Base-by-base conservation (phyloP, 2,888 invertebrate genomes). In the Siphonodentalium dalli region DNA sequence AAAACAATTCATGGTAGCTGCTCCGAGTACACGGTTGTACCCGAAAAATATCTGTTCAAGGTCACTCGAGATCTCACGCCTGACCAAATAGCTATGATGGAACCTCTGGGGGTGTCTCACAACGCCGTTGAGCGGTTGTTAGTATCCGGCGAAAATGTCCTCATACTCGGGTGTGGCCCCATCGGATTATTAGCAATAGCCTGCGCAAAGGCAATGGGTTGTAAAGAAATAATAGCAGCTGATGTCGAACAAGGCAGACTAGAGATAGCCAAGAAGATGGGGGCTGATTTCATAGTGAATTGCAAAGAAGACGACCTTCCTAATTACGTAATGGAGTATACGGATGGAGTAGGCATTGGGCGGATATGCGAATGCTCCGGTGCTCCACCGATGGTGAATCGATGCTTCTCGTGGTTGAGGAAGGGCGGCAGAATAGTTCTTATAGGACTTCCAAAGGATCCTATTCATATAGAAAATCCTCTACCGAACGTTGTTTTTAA, bases 181-280 rank as follows among this genome's bases (percentile, higher is more conserved):
- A 68, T 79, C 2, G 79, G 79, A 1, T 46, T 78, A 6, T 59
- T 79, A 24, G 74, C 71, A 20, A 65, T 65, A 24, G 58, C 66
- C 34, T 55, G 68, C 5, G 70, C 75, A 6, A 77, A 75, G 54
- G 72, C 71, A 13, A 57, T 77, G 47, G 79, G 77, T 3, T 75
- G 75, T 15, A 71, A 67, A 27, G 68, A 72, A 27, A 68, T 76
- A 0, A 65, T 75, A 21, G 72, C 62, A 20, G 71, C 68, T 15
- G 81, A 81, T 54, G 71, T 81, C 33, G 73, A 74, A 27, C 70
- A 72, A n/a, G 60, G 52, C 41, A 72, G 77, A 39, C 62, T 82
- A 38, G 65, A 74, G 42, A 60, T 79, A 24, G 81, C 81, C 11
- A 73, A 69, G 37, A 63, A 72, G 28, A 61, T 81, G 53, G 82